Evolutionary conservation across 2,113 vertebrate species (phyloP), one percentile per base, ranked within the genome.

Genomic region (Alligator mississippiensis): DNA sequence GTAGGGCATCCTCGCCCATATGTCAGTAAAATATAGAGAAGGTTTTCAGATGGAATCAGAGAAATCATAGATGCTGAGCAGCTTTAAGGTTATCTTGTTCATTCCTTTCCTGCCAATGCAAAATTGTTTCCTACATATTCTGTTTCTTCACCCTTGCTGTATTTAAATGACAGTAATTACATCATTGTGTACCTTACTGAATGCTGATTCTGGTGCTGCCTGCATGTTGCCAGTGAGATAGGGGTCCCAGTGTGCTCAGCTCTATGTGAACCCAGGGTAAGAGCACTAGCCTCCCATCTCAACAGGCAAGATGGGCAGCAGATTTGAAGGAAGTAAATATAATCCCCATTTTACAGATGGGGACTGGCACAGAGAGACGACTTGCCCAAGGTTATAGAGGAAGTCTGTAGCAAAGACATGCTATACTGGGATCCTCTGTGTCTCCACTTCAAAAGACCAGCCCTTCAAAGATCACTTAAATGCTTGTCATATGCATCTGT

Each of bases 11-110:
- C 94, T 22, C 47, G 89, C 89, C 93, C 76, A 30, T 96, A 89
- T 86, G 90, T 94, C 93, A 92, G 85, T 70, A 90, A 93, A 95
- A 94, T 14, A 76, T 66, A 97, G 58, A 91, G 81, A 0, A 11
- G 80, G 77, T 57, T 87, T 89, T 95, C 94, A 66, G 61, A 80
- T 6, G 27, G 87, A 86, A 94, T 76, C 0, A 9, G 60, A 85
- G 89, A 92, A 93, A 96, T 93, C 59, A 14, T 38, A 80, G 82
- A 66, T 5, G 2, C 58, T 0, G 21, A 76, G 85, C 92, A 59
- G 11, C 59, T 93, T 30, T 28, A 76, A 94, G 90, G 87, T 75
- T 0, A 0, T 92, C 89, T 90, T 82, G 70, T 62, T 77, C 2
- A 0, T 62, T 62, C 62, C 25, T 12, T 88, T 74, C 77, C 24